These are phyloP conservation scores for Drosophila prostipennis DNA, from an alignment of 2,888 invertebrate genomes.

Conservation along the genomic window DNA sequence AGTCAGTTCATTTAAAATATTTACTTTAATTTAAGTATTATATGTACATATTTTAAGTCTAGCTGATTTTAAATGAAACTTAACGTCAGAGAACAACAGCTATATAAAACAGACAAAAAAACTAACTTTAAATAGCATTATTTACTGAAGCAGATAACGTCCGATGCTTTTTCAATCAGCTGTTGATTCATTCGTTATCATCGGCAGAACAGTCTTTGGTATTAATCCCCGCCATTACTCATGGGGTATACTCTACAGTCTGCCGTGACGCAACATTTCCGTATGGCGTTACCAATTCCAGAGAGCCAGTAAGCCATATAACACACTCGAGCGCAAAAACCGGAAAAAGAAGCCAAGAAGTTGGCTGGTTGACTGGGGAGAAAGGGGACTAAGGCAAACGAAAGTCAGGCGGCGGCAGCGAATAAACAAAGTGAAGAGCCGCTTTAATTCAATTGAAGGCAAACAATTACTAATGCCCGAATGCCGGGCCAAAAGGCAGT, in stretches of 20 bases:
- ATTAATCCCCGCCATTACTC: conserved; percentile 11
- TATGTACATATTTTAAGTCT: too few species aligned
- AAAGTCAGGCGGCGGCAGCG: conserved; percentile 4
- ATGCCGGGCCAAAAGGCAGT: conserved; percentile 47
- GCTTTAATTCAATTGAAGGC: conserved; percentile 39
- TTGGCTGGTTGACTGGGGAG: conserved; percentile 1
- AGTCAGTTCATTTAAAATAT: too few species aligned
- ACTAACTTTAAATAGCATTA: too few species aligned
- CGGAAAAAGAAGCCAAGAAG: conserved; percentile 50
- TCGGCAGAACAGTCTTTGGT: background rate
- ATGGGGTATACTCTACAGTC: conserved; percentile 1
- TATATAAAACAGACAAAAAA: too few species aligned
- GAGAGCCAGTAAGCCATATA: conserved; percentile 41
- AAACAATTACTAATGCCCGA: conserved; percentile 40
- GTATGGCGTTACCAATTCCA: conserved; percentile 31
- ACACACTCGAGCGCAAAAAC: conserved; percentile 52
- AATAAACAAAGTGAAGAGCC: background rate
- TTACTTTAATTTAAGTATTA: too few species aligned
- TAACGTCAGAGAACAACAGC: too few species aligned
- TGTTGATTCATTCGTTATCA: background rate
- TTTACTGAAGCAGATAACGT: background rate
- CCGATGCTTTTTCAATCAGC: background rate
- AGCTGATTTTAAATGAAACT: too few species aligned
- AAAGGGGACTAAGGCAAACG: background rate
- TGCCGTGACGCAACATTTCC: conserved; percentile 15